These are phyloP conservation scores for Proteles cristata DNA, from an alignment of 2,113 vertebrate species.

Conservation along the genomic window DNA sequence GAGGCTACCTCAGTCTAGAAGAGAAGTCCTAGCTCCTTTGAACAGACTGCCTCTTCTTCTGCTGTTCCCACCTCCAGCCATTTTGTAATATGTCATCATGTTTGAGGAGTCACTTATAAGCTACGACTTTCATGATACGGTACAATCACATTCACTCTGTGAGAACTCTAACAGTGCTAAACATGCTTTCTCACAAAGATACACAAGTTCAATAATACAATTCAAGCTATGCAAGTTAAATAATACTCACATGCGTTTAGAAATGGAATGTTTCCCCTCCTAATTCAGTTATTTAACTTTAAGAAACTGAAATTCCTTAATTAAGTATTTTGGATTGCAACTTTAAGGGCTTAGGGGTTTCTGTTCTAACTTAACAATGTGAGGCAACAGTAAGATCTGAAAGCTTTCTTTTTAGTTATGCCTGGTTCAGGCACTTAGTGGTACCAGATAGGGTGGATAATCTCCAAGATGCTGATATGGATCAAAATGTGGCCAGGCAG, in stretches of 20 bases:
- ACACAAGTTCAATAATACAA: background rate
- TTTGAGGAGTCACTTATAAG: background rate
- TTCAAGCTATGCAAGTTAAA: background rate
- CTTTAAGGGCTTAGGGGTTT: background rate
- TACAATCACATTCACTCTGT: background rate
- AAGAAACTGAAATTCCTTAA: background rate
- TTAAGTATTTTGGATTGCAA: background rate
- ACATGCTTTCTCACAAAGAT: background rate
- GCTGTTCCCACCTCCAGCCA: background rate
- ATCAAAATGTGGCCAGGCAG: background rate
- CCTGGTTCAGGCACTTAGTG: background rate
- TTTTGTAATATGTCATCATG: background rate
- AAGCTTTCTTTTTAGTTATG: background rate
- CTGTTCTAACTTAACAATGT: slow-evolving; percentile 30
- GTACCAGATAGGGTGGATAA: background rate
- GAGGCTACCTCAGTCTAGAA: background rate
- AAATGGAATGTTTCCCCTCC: background rate
- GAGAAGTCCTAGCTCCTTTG: background rate
- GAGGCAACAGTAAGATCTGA: background rate
- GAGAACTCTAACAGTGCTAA: background rate
- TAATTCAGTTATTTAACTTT: slow-evolving; percentile 5
- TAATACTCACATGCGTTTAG: background rate
- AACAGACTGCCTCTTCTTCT: background rate
- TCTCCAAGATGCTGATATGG: slow-evolving; percentile 6
- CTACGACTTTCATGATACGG: background rate